Conservation (phyloP, 2,888 invertebrate genomes). For the Norana najaformis region DNA sequence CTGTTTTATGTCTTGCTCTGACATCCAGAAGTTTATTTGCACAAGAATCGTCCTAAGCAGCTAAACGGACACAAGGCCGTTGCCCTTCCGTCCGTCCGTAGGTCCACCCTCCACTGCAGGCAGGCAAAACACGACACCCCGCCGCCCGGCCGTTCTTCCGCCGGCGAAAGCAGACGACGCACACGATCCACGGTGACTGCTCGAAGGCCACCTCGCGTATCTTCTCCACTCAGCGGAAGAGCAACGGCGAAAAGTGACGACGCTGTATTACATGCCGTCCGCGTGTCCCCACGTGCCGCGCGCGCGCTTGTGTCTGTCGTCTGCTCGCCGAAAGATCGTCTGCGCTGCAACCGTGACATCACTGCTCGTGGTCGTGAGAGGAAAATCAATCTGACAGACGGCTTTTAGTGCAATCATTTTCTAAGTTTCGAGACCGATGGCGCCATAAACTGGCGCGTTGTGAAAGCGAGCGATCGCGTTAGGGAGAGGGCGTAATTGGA, state of each 20-base stretch:
- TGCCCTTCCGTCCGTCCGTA: not conserved
- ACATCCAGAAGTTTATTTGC: not conserved
- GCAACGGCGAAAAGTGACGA: not conserved
- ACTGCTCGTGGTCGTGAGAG: not conserved
- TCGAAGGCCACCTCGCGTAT: not conserved
- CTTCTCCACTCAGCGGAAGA: not conserved
- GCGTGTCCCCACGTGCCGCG: not conserved
- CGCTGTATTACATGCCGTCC: too few relatives aligned
- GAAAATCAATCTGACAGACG: not conserved
- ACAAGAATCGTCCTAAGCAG: not conserved
- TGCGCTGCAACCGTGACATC: not conserved
- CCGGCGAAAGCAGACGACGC: slow-evolving; percentile 13
- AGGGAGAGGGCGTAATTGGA: not conserved
- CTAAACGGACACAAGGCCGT: too few relatives aligned
- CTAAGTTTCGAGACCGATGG: not conserved
- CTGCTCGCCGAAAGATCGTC: slow-evolving; percentile 6
- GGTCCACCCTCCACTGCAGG: not conserved
- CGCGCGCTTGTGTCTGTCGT: not conserved
- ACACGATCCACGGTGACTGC: not conserved
- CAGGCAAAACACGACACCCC: not conserved
- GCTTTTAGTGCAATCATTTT: not conserved
- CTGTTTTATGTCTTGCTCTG: not conserved
- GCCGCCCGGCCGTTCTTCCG: not conserved
- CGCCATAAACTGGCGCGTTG: not conserved
- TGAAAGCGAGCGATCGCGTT: not conserved